Base-by-base conservation (phyloP, 2,888 invertebrate species). In the Lydus trimaculatus region DNA sequence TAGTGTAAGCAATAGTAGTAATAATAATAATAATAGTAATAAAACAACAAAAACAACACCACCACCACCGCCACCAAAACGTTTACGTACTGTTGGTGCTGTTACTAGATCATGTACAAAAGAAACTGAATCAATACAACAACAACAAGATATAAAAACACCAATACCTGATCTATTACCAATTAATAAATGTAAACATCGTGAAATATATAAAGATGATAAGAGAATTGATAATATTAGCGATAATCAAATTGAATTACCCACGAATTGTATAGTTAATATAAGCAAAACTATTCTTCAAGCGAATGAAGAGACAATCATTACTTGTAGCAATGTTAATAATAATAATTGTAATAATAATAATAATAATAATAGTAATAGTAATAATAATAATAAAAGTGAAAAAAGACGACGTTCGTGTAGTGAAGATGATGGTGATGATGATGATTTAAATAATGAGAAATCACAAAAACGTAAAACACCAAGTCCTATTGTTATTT, bases 51-150 rank as follows among this genome's bases (percentile, higher is more conserved):
- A 80, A 58, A 81, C 82, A 63, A 79, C 83, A 11, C 83, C 84
- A 59, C 81, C 82, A 4, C 77, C 83, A 17, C 43, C 43, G n/a
- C 43, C 43, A n/a, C 43, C 43, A 25, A 85, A 85, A 76, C 79
- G 85, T 61, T 75, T 86, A 66, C 78, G 91, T 59, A 90, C 90
- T 61, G 90, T 90, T n/a, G 91, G 91, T 66, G 91, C 91, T 67
- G 89, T 91, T 52, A 91, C 91, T 17, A 83, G 91, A 66, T 89
- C 90, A 20, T 88, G 90, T 63, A 85, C 89, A 15, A 80, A 80
- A 66, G 77, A 78, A 61, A 71, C 72, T 2, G 80, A 79, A 58
- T 39, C 59, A 17, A 25, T 58, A 60, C 33, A 17, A 13, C 31
- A 31, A 60, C 31, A 31, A 20, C 33, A 20, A 31, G 79, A 79